Conservation (phyloP, 2,888 invertebrate genomes). For the Ochropacha duplaris region DNA sequence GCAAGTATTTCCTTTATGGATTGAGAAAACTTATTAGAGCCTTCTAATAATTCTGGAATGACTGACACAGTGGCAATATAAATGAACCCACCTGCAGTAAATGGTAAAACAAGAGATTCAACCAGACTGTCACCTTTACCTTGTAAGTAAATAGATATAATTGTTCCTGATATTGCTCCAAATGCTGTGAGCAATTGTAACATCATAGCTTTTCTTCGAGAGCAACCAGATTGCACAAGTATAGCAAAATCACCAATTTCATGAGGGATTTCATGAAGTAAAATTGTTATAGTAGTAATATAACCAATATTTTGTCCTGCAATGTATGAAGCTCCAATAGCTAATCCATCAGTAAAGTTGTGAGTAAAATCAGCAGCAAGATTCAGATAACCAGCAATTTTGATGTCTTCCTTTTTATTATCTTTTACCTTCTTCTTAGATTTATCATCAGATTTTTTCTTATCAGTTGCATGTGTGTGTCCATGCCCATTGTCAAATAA, state of each 20-base stretch:
- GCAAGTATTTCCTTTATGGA: slow-evolving; percentile 96
- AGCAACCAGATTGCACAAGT: slow-evolving; percentile 97
- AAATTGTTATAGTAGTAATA: slow-evolving; percentile 96
- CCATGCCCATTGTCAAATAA: slow-evolving; percentile 92
- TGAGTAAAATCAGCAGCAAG: slow-evolving; percentile 99
- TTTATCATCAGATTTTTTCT: slow-evolving; percentile 70
- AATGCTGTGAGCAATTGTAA: slow-evolving; percentile 96
- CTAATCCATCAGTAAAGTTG: slow-evolving; percentile 99
- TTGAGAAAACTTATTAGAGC: slow-evolving; percentile 92
- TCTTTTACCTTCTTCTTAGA: slow-evolving; percentile 62
- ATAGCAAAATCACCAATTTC: slow-evolving; percentile 99
- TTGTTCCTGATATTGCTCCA: slow-evolving; percentile 96
- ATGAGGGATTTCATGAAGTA: slow-evolving; percentile 99
- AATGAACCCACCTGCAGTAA: slow-evolving; percentile 99
- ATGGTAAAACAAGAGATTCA: slow-evolving; percentile 95
- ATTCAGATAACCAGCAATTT: slow-evolving; percentile 93
- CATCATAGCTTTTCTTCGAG: slow-evolving; percentile 95
- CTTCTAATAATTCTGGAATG: slow-evolving; percentile 97
- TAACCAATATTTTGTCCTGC: slow-evolving; percentile 94
- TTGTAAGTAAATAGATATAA: slow-evolving; percentile 92
- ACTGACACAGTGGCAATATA: slow-evolving; percentile 99
- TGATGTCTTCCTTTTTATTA: slow-evolving; percentile 68
- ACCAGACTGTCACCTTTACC: slow-evolving; percentile 87
- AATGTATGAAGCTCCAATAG: slow-evolving; percentile 98
- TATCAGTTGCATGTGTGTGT: slow-evolving; percentile 86